phyloP scores from a whole-genome alignment of 2,888 invertebrate genomes.

The Orthosia gothica region DNA sequence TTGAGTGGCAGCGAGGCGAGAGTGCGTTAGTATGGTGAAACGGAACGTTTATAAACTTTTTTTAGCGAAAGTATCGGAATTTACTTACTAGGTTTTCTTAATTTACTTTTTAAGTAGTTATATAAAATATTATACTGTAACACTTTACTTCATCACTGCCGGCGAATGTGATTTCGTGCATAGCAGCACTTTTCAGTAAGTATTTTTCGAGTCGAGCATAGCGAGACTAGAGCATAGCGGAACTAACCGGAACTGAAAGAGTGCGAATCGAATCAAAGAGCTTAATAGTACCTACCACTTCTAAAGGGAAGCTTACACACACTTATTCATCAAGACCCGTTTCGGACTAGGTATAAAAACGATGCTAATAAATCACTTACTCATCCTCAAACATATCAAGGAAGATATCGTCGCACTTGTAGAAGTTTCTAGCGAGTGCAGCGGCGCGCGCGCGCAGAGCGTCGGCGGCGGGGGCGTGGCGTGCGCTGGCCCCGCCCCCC shows the following conservation, averaged over 20 bases:
- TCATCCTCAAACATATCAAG: slow-evolving; percentile 99
- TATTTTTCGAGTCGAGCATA: too few relatives aligned
- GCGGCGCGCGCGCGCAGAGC: slow-evolving; percentile 94
- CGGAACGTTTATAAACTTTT: too few relatives aligned
- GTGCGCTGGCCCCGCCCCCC: slow-evolving; percentile 92
- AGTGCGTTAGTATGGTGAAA: too few relatives aligned
- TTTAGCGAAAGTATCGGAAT: too few relatives aligned
- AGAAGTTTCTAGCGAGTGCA: slow-evolving; percentile 96
- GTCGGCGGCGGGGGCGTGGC: slow-evolving; percentile 92
- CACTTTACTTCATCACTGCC: too few relatives aligned
- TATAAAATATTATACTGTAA: too few relatives aligned
- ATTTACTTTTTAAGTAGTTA: too few relatives aligned
- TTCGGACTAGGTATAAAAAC: neutral
- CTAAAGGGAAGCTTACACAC: neutral
- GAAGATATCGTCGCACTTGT: slow-evolving; percentile 99
- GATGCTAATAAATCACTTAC: slow-evolving; percentile 79
- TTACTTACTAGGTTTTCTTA: too few relatives aligned
- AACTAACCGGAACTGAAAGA: neutral
- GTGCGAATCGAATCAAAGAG: neutral
- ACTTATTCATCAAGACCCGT: neutral
- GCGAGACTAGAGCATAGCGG: too few relatives aligned
- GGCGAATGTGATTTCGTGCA: too few relatives aligned
- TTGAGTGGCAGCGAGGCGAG: too few relatives aligned
- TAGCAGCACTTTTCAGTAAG: too few relatives aligned
- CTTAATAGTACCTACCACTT: neutral